Evolutionary conservation across 2,113 vertebrate genomes (phyloP).

Genomic region (Capreolus pygargus): DNA sequence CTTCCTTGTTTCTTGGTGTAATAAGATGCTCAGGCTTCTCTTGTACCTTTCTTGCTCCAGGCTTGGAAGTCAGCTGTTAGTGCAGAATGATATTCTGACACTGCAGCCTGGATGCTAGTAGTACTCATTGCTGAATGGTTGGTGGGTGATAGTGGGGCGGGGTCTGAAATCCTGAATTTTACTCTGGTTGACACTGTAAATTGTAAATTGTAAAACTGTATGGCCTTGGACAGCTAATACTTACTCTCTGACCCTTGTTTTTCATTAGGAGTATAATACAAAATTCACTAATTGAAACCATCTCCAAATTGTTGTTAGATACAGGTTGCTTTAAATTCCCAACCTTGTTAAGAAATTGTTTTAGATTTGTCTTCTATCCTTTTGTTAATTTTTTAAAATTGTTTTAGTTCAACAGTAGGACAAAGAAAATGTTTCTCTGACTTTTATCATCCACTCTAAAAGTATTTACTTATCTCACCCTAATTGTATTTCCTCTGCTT

Average conservation of each 20-base stretch:
- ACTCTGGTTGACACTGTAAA: not conserved
- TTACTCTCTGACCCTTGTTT: not conserved
- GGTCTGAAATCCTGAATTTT: not conserved
- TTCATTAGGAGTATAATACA: not conserved
- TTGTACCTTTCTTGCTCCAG: slow-evolving; percentile 16
- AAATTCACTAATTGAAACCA: not conserved
- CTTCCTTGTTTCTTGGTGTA: not conserved
- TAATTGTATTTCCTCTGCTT: not conserved
- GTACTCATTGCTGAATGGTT: not conserved
- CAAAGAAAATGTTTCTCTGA: not conserved
- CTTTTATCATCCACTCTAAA: not conserved
- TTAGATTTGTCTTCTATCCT: not conserved
- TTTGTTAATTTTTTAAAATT: not conserved
- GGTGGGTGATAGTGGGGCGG: not conserved
- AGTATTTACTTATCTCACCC: not conserved
- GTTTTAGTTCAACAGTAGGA: not conserved
- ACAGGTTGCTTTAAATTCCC: not conserved
- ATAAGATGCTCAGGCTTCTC: not conserved
- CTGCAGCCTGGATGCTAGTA: not conserved
- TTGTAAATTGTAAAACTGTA: not conserved
- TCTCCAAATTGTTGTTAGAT: slow-evolving; percentile 9
- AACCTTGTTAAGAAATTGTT: slow-evolving; percentile 2
- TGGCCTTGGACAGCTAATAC: not conserved
- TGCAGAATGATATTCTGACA: not conserved
- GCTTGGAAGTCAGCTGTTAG: not conserved